phyloP scores from a whole-genome alignment of 2,888 invertebrate genomes.

The Ormyrus thymus region DNA sequence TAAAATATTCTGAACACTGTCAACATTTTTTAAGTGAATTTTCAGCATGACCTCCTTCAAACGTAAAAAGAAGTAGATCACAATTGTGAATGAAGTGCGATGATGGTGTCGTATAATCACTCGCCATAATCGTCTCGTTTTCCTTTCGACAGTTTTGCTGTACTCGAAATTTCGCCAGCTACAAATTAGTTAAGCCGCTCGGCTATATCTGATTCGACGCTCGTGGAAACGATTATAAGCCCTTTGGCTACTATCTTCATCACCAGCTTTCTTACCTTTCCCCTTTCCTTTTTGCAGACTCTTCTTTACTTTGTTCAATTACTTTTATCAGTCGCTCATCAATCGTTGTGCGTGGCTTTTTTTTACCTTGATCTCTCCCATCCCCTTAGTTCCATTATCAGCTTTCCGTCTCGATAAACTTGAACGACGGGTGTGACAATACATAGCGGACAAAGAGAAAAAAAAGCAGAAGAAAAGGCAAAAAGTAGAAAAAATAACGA shows the following conservation, averaged over 20 bases:
- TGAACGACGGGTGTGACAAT: slow-evolving; percentile 8
- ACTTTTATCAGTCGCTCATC: slow-evolving; percentile 44
- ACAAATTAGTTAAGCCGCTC: slow-evolving; percentile 56
- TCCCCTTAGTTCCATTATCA: slow-evolving; percentile 38
- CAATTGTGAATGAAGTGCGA: too few species aligned
- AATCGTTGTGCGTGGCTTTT: slow-evolving; percentile 31
- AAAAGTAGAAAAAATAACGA: slow-evolving; percentile 14
- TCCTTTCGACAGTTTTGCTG: background rate
- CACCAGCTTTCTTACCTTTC: slow-evolving; percentile 28
- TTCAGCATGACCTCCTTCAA: too few species aligned
- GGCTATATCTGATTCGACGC: slow-evolving; percentile 56
- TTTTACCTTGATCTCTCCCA: background rate
- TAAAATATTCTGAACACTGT: too few species aligned
- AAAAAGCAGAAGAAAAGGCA: background rate
- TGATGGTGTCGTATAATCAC: background rate
- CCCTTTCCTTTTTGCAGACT: slow-evolving; percentile 13
- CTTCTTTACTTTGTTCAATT: slow-evolving; percentile 37
- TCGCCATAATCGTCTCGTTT: too few species aligned
- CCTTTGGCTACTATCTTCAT: slow-evolving; percentile 56
- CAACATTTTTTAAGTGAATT: too few species aligned
- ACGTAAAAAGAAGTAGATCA: too few species aligned
- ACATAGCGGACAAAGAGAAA: background rate
- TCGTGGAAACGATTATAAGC: slow-evolving; percentile 57
- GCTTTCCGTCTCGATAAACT: slow-evolving; percentile 43
- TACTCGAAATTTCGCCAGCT: slow-evolving; percentile 58